These are phyloP conservation scores for Yponomeuta plumbellus DNA, from an alignment of 2,888 invertebrate species.

Conservation along the genomic window DNA sequence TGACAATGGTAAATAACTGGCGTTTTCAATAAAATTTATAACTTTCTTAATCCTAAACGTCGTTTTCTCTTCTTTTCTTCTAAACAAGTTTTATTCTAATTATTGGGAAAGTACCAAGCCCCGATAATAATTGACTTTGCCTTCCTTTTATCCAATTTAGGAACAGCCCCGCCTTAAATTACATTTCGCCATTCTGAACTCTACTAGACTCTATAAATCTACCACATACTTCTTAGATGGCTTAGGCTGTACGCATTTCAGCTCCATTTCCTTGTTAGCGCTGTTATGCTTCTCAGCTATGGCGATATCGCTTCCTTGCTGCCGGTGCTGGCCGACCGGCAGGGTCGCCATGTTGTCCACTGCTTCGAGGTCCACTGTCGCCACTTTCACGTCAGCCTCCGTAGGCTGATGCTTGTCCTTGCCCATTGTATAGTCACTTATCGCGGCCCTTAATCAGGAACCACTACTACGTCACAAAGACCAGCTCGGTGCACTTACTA, in stretches of 20 bases:
- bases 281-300: slow-evolving; percentile 89
- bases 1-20: background rate
- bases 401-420: slow-evolving; percentile 69
- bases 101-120: no score
- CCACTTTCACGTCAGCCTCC: slow-evolving; percentile 90
- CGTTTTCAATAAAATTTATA: background rate
- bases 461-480: slow-evolving; percentile 13
- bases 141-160: background rate
- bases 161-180: slow-evolving; percentile 6
- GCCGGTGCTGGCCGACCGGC: slow-evolving; percentile 86
- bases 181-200: background rate
- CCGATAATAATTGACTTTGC: background rate
- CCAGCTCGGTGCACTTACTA: background rate
- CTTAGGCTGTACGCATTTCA: slow-evolving; percentile 89
- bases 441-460: slow-evolving; percentile 7
- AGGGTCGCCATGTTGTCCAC: slow-evolving; percentile 93
- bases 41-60: no score
- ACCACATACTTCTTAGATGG: slow-evolving; percentile 86
- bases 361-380: slow-evolving; percentile 91
- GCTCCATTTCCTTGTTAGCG: slow-evolving; percentile 91
- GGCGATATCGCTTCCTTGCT: slow-evolving; percentile 81
- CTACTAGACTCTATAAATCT: background rate
- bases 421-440: slow-evolving; percentile 51
- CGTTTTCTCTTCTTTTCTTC: no score
- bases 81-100: no score